These are phyloP conservation scores for Mercenaria mercenaria DNA, from an alignment of 1,140 invertebrate genomes.

Conservation along the genomic window DNA sequence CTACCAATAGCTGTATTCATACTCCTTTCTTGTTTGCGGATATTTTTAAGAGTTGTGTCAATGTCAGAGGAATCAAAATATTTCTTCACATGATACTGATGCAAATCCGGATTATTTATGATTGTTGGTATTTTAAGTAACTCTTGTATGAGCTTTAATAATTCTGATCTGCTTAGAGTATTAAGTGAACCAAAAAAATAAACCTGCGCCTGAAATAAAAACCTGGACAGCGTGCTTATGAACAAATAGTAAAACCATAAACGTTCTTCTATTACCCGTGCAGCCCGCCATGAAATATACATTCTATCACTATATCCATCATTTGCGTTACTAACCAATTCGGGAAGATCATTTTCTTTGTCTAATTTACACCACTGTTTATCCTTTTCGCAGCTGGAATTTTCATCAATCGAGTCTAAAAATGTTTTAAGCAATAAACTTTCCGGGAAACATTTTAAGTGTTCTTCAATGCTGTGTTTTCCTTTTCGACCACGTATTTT, in stretches of 20 bases:
- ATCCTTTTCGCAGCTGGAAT: background rate
- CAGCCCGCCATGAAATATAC: background rate
- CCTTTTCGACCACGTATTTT: slow-evolving; percentile 2
- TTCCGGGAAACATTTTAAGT: slow-evolving; percentile 1
- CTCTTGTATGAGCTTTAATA: background rate
- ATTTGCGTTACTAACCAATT: background rate
- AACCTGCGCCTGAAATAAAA: background rate
- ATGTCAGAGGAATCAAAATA: background rate
- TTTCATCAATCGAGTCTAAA: background rate
- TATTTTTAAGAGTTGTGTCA: background rate
- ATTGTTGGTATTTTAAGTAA: background rate
- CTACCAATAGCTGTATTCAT: background rate
- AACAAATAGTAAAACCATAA: background rate
- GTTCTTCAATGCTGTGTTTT: background rate
- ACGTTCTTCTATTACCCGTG: background rate
- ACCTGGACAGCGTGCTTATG: background rate
- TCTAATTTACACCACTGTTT: background rate
- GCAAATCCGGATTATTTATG: background rate
- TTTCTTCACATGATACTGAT: background rate
- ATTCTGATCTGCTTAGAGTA: background rate
- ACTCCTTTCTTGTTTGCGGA: no score
- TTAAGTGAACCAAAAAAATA: background rate
- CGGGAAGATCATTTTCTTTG: background rate
- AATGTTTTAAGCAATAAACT: background rate
- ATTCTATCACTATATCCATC: background rate